A percentile compares a stretch with the other conserved stretches of the same genome.
phyloP scores from a whole-genome alignment of 2,888 invertebrate genomes.

The Plusia festucae region DNA sequence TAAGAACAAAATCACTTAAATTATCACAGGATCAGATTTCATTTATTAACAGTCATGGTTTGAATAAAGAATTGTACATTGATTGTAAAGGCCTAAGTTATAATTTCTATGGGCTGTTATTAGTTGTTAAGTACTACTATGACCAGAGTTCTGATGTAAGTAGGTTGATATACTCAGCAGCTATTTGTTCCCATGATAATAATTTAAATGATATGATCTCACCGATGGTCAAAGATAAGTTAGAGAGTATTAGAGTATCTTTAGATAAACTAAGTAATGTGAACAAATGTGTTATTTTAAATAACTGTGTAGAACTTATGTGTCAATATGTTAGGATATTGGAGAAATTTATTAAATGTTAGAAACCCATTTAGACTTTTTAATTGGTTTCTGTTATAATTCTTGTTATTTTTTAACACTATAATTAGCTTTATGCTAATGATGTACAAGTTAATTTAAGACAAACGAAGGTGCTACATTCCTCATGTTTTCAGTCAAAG shows the following conservation, averaged over 20 bases:
- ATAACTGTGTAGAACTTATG: constrained; percentile 84
- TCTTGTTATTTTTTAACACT: no score
- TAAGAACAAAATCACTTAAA: constrained; percentile 72
- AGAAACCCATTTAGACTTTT: constrained; percentile 56
- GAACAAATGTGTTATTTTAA: constrained; percentile 75
- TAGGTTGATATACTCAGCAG: constrained; percentile 83
- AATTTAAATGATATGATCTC: constrained; percentile 78
- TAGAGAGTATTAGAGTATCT: constrained; percentile 71
- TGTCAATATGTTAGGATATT: constrained; percentile 84
- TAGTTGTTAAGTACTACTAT: constrained; percentile 85
- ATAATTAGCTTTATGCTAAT: no score
- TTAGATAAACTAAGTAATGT: constrained; percentile 71
- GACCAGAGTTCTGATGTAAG: constrained; percentile 78
- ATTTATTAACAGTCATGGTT: constrained; percentile 90
- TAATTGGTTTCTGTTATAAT: not conserved
- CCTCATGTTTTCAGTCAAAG: no score
- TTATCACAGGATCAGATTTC: constrained; percentile 89
- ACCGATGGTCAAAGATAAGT: constrained; percentile 77
- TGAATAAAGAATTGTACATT: constrained; percentile 91
- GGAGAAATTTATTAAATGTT: constrained; percentile 87
- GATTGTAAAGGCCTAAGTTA: constrained; percentile 91
- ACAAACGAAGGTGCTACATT: no score
- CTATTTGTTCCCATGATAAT: constrained; percentile 78
- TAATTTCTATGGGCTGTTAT: constrained; percentile 89
- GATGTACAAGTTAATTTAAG: no score